Base-by-base conservation (phyloP, 1,140 invertebrate genomes). In the Solenopsis invicta region DNA sequence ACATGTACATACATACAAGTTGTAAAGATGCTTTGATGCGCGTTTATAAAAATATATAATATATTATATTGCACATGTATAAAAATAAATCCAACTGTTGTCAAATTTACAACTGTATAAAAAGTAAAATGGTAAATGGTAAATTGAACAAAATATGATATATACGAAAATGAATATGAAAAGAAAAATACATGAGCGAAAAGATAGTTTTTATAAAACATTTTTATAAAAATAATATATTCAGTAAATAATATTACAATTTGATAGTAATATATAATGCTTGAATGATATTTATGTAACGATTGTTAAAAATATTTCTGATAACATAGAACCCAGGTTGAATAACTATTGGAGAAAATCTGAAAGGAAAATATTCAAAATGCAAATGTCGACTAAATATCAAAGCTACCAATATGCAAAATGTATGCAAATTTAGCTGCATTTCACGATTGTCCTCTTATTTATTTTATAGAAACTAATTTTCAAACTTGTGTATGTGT, bases 401-500 rank as follows among this genome's bases (percentile, higher is more conserved):
- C 54, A 81, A 81, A 56, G 48, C 50, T 41, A 59, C 52, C 66
- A 21, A 67, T 45, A 16, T 80, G 77, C 52, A 41, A 81, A 48
- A 21, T 56, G 24, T 81, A 81, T 81, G 78, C 24, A 81, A 71
- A 81, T 81, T 71, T 81, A 81, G 59, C 56, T 81, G 78, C 50
- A 56, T 81, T 56, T 12, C 52, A 13, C 66, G 8, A 81, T 71
- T 71, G 37, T 81, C 71, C 64, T 59, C 18, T 16, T 67, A 56
- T 71, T 81, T 29, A 81, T 81, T 81, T 81, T 71, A 45, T 59
- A 56, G 64, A 69, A 45, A 59, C 21, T 81, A 71, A 81, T 81
- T 81, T 48, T 59, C 13, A 71, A 64, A 71, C n/a, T 41, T 56
- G 52, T 45, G n/a, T 71, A 2, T 78, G n/a, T 64, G 50, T 13